phyloP scores from a whole-genome alignment of 2,888 invertebrate species.

The Mesorhabditis sp. region DNA sequence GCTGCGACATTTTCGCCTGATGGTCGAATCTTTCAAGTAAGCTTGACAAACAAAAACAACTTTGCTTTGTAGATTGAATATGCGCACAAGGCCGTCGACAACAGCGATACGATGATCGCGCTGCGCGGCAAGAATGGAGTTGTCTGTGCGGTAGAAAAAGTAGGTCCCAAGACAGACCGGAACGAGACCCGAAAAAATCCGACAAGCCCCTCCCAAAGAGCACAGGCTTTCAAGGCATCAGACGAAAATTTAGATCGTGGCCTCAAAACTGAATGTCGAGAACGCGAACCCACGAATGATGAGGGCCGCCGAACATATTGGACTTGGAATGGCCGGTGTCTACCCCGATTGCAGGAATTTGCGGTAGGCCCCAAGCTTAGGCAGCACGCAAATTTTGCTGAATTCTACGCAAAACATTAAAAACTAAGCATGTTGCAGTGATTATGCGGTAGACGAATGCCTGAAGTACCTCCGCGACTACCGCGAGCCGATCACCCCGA shows the following conservation, averaged over 20 bases:
- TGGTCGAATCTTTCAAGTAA: constrained; percentile 90
- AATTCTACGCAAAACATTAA: no score
- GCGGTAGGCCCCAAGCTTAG: no score
- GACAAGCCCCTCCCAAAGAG: no score
- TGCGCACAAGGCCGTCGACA: constrained; percentile 97
- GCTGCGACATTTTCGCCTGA: constrained; percentile 99
- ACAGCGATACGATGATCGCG: constrained; percentile 87
- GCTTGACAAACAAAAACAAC: constrained; percentile 17
- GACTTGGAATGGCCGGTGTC: constrained; percentile 65
- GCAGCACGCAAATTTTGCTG: constrained; percentile 26
- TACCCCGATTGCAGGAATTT: constrained; percentile 49
- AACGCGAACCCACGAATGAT: constrained; percentile 53
- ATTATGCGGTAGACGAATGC: constrained; percentile 80
- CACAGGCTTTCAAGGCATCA: constrained; percentile 69
- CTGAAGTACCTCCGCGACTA: constrained; percentile 85
- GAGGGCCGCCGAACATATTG: constrained; percentile 87
- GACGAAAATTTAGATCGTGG: constrained; percentile 78
- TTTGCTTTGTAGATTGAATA: constrained; percentile 72
- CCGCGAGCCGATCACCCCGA: constrained; percentile 80
- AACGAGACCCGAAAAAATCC: no score
- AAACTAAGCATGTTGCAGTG: constrained; percentile 14
- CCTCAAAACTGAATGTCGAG: constrained; percentile 58
- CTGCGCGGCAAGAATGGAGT: constrained; percentile 91
- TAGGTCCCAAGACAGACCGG: constrained; percentile 58
- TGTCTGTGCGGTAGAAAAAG: constrained; percentile 93